Percentiles rank a stretch among this genome's conserved stretches.
These are phyloP conservation scores for Pampusana beccarii DNA, from an alignment of 2,113 vertebrate genomes.

Conservation along the genomic window DNA sequence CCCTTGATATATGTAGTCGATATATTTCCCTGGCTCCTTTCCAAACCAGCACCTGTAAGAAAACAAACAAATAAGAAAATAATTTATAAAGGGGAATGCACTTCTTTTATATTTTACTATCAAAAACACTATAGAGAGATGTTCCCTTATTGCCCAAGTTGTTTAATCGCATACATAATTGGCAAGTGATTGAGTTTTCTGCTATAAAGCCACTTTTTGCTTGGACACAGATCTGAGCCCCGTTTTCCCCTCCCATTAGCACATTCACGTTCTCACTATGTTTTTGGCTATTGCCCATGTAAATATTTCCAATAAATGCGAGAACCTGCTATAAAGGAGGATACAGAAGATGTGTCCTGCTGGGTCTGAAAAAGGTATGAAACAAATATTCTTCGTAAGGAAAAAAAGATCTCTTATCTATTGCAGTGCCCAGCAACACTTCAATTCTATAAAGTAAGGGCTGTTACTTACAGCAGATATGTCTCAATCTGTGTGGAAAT, in stretches of 20 bases:
- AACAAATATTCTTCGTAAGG: background rate
- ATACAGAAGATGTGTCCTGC: background rate
- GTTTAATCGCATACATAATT: background rate
- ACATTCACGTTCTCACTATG: background rate
- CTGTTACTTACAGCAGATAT: background rate
- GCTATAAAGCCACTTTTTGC: background rate
- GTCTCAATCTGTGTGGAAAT: background rate
- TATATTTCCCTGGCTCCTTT: conserved; percentile 93
- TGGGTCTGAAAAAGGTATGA: background rate
- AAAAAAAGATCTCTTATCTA: background rate
- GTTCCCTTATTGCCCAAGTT: background rate
- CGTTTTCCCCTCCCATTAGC: background rate
- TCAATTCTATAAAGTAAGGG: background rate
- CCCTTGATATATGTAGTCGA: conserved; percentile 98
- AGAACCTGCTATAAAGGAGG: background rate
- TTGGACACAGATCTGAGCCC: background rate
- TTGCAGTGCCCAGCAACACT: background rate
- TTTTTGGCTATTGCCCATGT: background rate
- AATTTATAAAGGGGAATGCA: background rate
- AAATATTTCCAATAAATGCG: background rate
- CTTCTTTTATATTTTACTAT: background rate
- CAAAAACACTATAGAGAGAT: background rate
- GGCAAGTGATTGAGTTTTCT: background rate
- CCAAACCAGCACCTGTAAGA: conserved; percentile 96
- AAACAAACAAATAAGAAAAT: background rate